These are phyloP conservation scores for Drosophila prostipennis DNA, from an alignment of 2,888 invertebrate genomes.

Conservation along the genomic window DNA sequence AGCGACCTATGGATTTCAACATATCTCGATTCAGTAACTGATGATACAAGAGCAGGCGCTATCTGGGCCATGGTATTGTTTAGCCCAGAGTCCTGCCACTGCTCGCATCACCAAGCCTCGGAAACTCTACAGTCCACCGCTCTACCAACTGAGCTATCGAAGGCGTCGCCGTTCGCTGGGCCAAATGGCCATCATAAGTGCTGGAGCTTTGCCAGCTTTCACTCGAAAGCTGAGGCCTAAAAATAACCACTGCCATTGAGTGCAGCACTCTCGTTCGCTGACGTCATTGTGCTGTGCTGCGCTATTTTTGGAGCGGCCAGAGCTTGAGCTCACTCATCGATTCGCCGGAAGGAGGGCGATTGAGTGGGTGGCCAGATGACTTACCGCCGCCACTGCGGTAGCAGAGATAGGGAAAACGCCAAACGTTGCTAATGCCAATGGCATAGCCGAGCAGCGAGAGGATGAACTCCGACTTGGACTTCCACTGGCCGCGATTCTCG, in stretches of 20 bases:
- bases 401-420: conserved; percentile 94
- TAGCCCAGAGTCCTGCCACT: conserved; percentile 53
- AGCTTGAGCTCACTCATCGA: conserved; percentile 17
- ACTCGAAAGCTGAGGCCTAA: conserved; percentile 55
- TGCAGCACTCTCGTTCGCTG: conserved; percentile 34
- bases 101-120: conserved; percentile 55
- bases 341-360: not conserved
- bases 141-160: conserved; percentile 80
- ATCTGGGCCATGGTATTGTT: conserved; percentile 53
- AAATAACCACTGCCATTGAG: conserved; percentile 38
- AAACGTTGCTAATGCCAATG: conserved; percentile 93
- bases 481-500: conserved; percentile 88
- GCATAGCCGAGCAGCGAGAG: conserved; percentile 93
- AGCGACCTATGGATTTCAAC: conserved; percentile 80
- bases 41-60: conserved; percentile 58
- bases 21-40: conserved; percentile 51
- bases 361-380: conserved; percentile 30
- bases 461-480: conserved; percentile 90
- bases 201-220: conserved; percentile 58
- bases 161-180: conserved; percentile 51
- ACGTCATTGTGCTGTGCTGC: conserved; percentile 40
- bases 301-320: conserved; percentile 47
- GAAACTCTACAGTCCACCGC: conserved; percentile 78
- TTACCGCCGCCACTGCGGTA: conserved; percentile 93
- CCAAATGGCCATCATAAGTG: conserved; percentile 32